Evolutionary conservation across 2,797 vertebrate genomes (phyloP), one percentile per base, ranked within the genome.

Genomic region (Thunnus albacares): DNA sequence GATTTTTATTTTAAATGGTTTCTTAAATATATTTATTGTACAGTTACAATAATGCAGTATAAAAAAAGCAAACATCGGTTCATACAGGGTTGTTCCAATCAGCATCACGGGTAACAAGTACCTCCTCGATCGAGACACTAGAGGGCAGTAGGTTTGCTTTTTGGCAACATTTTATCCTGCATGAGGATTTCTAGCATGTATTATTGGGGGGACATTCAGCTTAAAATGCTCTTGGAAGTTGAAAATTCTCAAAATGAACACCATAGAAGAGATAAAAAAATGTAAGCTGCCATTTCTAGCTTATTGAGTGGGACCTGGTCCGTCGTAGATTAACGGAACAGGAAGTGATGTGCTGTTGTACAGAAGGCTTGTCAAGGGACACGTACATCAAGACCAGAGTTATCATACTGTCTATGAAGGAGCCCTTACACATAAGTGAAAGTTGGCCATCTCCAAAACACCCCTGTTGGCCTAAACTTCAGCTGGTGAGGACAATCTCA

Each of bases 1-100:
- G 6, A 43, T 87, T 91, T 24, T 93, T 88, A 88, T 93, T 95
- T 93, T 93, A 92, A 93, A 93, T 77, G 69, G 77, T 90, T 93
- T 90, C 75, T 93, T 94, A 94, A 95, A 95, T 95, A 95, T 94
- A 94, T 94, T 93, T 93, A 91, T 92, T 92, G 90, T 94, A 95
- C 94, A 95, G 84, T 91, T 94, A 89, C 88, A 91, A 81, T 92
- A 92, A 93, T 91, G 89, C 83, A 84, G 86, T 94, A 93, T 89
- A 94, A 94, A 92, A 87, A 18, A 94, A 84, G 84, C 79, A 85
- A 85, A 89, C 47, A 77, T 88, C 66, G 49, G 73, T 89, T 87
- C 72, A 75, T 71, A 84, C 71, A 65, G 62, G 58, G 78, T 84
- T 91, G 78, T 84, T 91, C 85, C 55, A 15, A 66, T 90, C 71